phyloP scores from a whole-genome alignment of 2,797 vertebrate species.

The Iguana delicatissima region DNA sequence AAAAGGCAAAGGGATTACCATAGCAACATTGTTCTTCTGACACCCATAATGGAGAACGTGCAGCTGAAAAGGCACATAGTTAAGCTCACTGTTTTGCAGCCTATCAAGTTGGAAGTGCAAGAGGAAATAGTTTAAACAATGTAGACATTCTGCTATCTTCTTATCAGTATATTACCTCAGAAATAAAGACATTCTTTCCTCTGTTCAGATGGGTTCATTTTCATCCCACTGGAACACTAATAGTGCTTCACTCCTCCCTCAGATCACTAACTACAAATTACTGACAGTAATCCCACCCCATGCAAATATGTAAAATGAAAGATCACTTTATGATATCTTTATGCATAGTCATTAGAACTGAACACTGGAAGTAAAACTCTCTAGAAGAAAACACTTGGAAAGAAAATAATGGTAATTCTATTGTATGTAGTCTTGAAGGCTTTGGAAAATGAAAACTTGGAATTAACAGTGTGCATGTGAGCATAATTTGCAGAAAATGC shows the following conservation, averaged over 20 bases:
- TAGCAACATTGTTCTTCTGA: slow-evolving; percentile 63
- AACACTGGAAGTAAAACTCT: slow-evolving; percentile 49
- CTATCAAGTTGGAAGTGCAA: slow-evolving; percentile 62
- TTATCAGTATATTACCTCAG: slow-evolving; percentile 59
- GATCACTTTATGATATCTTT: slow-evolving; percentile 50
- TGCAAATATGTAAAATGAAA: slow-evolving; percentile 71
- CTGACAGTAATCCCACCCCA: slow-evolving; percentile 70
- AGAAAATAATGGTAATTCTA: slow-evolving; percentile 51
- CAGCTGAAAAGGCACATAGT: slow-evolving; percentile 61
- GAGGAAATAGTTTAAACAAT: slow-evolving; percentile 60
- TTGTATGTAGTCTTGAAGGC: slow-evolving; percentile 47
- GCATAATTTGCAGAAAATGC: background rate
- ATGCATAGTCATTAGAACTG: slow-evolving; percentile 58
- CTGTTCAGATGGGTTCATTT: slow-evolving; percentile 70
- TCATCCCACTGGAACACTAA: slow-evolving; percentile 65
- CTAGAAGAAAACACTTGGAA: slow-evolving; percentile 55
- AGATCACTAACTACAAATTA: slow-evolving; percentile 66
- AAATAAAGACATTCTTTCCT: slow-evolving; percentile 63
- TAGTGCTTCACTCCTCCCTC: slow-evolving; percentile 62
- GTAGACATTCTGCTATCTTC: slow-evolving; percentile 62
- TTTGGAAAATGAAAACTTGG: slow-evolving; percentile 19
- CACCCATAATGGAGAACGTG: slow-evolving; percentile 61
- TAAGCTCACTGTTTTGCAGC: slow-evolving; percentile 40
- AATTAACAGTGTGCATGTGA: background rate
- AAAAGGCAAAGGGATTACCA: slow-evolving; percentile 65